These are phyloP conservation scores for Serilophus lunatus DNA, from an alignment of 2,113 vertebrate genomes.

Conservation along the genomic window DNA sequence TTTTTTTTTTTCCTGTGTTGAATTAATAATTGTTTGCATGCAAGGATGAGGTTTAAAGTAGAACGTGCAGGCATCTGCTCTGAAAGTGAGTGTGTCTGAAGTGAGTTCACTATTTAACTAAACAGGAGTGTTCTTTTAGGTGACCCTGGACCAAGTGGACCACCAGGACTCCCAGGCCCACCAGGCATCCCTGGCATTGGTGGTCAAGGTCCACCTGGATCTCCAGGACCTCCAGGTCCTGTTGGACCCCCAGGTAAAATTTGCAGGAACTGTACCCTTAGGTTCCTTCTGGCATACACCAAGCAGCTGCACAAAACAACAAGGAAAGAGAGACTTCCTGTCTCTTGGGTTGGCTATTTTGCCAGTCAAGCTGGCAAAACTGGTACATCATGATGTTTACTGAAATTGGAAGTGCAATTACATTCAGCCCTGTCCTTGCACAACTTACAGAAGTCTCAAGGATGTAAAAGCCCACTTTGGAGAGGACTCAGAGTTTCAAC, in stretches of 20 bases:
- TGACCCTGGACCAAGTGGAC: slow-evolving; percentile 79
- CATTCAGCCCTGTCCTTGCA: not conserved
- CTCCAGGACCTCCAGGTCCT: slow-evolving; percentile 75
- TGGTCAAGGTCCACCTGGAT: slow-evolving; percentile 73
- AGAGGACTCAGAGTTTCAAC: not conserved
- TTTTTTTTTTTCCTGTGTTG: not conserved
- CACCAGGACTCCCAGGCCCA: slow-evolving; percentile 79
- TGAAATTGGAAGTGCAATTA: not conserved
- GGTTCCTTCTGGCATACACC: not conserved
- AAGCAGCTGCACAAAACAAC: not conserved
- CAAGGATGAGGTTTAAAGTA: not conserved
- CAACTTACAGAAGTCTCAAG: not conserved
- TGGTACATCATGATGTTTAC: not conserved
- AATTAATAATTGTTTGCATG: not conserved
- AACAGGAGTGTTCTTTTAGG: slow-evolving; percentile 66
- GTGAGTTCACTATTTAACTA: not conserved
- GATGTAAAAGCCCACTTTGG: not conserved
- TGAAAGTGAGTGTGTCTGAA: not conserved
- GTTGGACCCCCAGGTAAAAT: slow-evolving; percentile 82
- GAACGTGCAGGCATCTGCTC: not conserved
- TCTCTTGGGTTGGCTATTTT: not conserved
- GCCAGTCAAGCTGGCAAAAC: not conserved
- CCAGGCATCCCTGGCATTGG: slow-evolving; percentile 75
- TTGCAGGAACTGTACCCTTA: not conserved
- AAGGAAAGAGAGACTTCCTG: not conserved